These are phyloP conservation scores for Pithys albifrons DNA, from an alignment of 2,113 vertebrate genomes.

Conservation along the genomic window DNA sequence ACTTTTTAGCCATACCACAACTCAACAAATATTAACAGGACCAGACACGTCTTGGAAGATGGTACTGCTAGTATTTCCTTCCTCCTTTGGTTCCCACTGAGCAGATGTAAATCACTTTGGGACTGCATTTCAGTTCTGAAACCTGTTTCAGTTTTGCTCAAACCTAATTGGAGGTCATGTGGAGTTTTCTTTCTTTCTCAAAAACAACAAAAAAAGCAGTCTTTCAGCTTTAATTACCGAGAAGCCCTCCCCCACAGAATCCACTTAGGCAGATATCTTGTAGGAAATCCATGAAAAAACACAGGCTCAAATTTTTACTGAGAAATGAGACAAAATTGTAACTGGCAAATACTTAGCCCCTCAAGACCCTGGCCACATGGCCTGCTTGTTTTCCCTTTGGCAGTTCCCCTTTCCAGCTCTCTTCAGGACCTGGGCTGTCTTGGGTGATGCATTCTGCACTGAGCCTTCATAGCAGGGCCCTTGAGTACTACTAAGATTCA, in stretches of 20 bases:
- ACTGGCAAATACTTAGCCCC: slow-evolving; percentile 14
- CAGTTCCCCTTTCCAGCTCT: background rate
- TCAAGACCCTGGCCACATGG: background rate
- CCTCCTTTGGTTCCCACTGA: slow-evolving; percentile 35
- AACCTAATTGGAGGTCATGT: slow-evolving; percentile 29
- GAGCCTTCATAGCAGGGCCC: background rate
- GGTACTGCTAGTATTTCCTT: slow-evolving; percentile 38
- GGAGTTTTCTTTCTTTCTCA: slow-evolving; percentile 9
- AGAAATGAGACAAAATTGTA: slow-evolving; percentile 25
- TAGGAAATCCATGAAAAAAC: slow-evolving; percentile 4
- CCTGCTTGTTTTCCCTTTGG: background rate
- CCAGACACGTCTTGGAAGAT: slow-evolving; percentile 49
- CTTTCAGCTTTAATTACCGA: slow-evolving; percentile 32
- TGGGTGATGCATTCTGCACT: background rate
- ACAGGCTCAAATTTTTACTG: background rate
- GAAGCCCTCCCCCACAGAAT: background rate
- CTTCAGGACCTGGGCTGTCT: background rate
- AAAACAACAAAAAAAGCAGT: background rate
- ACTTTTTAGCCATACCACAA: slow-evolving; percentile 51
- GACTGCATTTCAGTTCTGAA: slow-evolving; percentile 32
- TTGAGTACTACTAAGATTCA: background rate
- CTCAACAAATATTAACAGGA: slow-evolving; percentile 54
- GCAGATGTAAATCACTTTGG: slow-evolving; percentile 51
- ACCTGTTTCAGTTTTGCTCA: slow-evolving; percentile 59
- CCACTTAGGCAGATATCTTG: background rate